Percentiles rank a stretch among this genome's conserved stretches.
These are phyloP conservation scores for Melanostigma gelatinosum DNA, from an alignment of 2,113 vertebrate species.

Conservation along the genomic window DNA sequence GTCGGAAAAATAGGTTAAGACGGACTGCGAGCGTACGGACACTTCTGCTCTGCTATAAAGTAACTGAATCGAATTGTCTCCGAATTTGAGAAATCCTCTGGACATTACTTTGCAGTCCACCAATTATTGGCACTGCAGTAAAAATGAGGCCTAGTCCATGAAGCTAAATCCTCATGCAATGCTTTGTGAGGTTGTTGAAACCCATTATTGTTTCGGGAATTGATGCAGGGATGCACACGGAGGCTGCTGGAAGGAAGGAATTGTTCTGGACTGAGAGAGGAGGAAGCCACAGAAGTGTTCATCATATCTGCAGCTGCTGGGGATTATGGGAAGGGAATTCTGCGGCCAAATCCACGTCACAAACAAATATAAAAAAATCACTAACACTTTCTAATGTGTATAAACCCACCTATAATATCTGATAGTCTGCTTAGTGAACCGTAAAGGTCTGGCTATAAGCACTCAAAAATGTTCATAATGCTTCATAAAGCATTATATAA, in stretches of 20 bases:
- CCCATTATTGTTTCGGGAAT: conserved; percentile 41
- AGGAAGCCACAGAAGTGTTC: conserved; percentile 35
- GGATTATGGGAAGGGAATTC: conserved; percentile 34
- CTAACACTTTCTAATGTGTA: neutral
- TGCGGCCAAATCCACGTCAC: neutral
- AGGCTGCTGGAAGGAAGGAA: conserved; percentile 34
- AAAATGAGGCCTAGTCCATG: conserved; percentile 30
- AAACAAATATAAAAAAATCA: neutral
- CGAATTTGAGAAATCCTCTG: conserved; percentile 3
- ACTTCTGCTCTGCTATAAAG: conserved; percentile 10
- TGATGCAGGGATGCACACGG: conserved; percentile 16
- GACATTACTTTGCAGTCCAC: neutral
- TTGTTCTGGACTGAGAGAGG: conserved; percentile 42
- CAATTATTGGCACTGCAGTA: conserved; percentile 19
- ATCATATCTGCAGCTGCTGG: conserved; percentile 44
- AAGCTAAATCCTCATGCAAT: conserved; percentile 12
- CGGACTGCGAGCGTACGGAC: conserved; percentile 14
- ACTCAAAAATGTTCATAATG: neutral
- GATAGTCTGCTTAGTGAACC: neutral
- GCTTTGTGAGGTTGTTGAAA: conserved; percentile 32
- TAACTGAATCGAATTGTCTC: neutral
- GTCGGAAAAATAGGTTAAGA: conserved; percentile 57
- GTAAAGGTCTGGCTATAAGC: neutral
- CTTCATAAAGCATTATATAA: too few species aligned
- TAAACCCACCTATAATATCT: neutral